phyloP scores from a whole-genome alignment of 2,797 vertebrate genomes.

The Lepus townsendii region DNA sequence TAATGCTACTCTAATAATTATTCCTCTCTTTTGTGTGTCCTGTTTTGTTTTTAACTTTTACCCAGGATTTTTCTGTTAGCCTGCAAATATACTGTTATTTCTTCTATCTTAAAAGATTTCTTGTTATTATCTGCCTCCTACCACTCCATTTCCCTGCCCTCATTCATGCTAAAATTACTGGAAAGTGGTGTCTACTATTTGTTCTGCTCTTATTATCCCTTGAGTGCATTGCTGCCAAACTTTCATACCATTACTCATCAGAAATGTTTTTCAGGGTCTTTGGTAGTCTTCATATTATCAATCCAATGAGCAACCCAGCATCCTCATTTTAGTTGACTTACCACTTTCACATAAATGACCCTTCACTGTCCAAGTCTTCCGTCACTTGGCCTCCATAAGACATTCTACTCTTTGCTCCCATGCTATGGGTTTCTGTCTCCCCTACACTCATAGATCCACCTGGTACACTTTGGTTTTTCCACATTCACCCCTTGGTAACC shows the following conservation, averaged over 20 bases:
- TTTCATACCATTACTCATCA: background rate
- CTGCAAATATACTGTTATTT: background rate
- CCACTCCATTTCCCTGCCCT: background rate
- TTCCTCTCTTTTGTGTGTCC: background rate
- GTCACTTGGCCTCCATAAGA: background rate
- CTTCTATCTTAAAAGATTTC: background rate
- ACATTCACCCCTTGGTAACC: background rate
- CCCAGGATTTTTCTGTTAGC: background rate
- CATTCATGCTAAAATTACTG: background rate
- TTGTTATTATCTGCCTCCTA: background rate
- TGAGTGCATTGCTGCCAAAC: background rate
- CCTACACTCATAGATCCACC: background rate
- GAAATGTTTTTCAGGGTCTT: background rate
- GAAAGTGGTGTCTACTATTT: background rate
- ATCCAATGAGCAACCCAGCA: background rate
- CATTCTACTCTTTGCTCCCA: background rate
- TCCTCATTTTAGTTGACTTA: background rate
- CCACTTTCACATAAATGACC: background rate
- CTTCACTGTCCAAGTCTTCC: background rate
- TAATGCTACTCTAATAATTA: background rate
- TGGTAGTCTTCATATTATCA: background rate
- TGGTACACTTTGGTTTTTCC: background rate
- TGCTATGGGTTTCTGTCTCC: background rate
- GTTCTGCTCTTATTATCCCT: background rate
- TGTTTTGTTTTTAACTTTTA: background rate